phyloP scores from a whole-genome alignment of 2,113 vertebrate species.

The Chroicocephalus ridibundus region DNA sequence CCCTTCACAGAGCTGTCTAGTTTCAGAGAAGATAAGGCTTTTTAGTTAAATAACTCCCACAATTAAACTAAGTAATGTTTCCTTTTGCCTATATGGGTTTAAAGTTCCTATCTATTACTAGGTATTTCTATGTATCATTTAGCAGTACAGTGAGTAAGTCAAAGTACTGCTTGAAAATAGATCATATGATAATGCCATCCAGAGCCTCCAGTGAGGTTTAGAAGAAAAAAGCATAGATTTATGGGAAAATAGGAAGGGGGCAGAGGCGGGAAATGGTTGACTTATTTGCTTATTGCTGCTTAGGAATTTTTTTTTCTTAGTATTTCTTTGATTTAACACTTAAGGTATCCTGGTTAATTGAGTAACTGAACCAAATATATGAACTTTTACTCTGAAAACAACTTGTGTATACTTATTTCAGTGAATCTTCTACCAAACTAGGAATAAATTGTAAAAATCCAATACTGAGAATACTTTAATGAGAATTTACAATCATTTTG shows the following conservation, averaged over 20 bases:
- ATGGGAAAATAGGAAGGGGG: neutral
- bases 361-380: neutral
- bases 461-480: neutral
- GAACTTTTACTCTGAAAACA: neutral
- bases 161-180: neutral
- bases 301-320: accelerated
- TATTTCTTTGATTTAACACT: neutral
- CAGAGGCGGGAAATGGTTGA: neutral
- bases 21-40: neutral
- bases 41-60: neutral
- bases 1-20: neutral
- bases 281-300: neutral
- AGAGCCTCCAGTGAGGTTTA: neutral
- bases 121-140: neutral
- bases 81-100: neutral
- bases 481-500: neutral
- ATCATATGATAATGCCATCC: neutral
- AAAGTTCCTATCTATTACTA: neutral
- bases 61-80: neutral
- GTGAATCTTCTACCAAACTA: neutral
- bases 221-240: neutral
- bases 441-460: neutral
- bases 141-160: neutral
- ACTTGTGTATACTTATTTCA: neutral
- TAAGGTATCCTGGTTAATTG: neutral